Percentiles rank a stretch among this genome's conserved stretches.
phyloP scores from a whole-genome alignment of 2,797 vertebrate species.

The Anguilla anguilla region DNA sequence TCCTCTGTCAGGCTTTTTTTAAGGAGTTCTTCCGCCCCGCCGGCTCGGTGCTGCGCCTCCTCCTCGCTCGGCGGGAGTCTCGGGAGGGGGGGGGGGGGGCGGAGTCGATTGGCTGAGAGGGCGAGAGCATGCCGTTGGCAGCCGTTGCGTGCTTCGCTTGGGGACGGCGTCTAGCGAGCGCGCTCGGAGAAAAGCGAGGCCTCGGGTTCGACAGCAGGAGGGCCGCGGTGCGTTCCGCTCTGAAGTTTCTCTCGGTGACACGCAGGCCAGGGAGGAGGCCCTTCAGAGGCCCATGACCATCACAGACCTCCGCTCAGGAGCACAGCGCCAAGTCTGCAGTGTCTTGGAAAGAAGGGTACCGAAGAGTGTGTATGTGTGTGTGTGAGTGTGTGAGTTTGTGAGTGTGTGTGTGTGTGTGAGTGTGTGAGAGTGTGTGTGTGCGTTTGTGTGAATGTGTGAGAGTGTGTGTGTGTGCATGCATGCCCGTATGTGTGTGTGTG shows the following conservation, averaged over 20 bases:
- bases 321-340: background rate
- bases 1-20: slow-evolving; percentile 26
- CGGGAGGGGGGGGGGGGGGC: background rate
- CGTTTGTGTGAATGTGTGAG: slow-evolving; percentile 11
- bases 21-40: background rate
- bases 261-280: background rate
- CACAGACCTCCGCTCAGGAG: background rate
- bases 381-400: too few species aligned
- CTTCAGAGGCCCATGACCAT: background rate
- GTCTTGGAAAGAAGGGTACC: background rate
- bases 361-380: background rate
- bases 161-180: background rate
- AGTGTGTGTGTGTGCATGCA: slow-evolving; percentile 17
- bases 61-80: too few species aligned
- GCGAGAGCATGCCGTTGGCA: background rate
- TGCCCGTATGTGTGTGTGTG: too few species aligned
- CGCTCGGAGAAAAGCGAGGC: background rate
- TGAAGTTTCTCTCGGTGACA: too few species aligned
- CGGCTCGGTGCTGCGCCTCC: slow-evolving; percentile 42
- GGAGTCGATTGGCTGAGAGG: background rate
- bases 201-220: too few species aligned
- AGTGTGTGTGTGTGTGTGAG: too few species aligned
- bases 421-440: too few species aligned
- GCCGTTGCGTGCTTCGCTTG: background rate
- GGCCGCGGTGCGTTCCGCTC: too few species aligned